phyloP scores from a whole-genome alignment of 2,113 vertebrate species.

The Oncorhynchus clarkii region DNA sequence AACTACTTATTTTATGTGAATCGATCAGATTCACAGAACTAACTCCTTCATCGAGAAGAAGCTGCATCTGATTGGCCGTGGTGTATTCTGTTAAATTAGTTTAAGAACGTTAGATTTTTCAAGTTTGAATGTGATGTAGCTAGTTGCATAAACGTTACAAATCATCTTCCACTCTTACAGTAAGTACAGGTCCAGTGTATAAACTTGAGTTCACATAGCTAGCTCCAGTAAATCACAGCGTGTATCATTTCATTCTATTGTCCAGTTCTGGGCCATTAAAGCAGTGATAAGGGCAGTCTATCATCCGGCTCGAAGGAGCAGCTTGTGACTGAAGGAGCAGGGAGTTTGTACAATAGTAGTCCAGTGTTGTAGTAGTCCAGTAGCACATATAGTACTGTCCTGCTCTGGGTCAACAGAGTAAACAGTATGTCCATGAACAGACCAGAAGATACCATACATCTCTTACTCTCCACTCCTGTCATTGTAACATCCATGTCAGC shows the following conservation, averaged over 20 bases:
- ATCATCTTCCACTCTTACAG: constrained; percentile 25
- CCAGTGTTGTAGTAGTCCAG: background rate
- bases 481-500: constrained; percentile 21
- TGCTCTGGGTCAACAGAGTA: too few relatives aligned
- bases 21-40: constrained; percentile 31
- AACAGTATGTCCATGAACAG: too few relatives aligned
- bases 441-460: too few relatives aligned
- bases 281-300: too few relatives aligned
- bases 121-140: background rate
- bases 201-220: constrained; percentile 8
- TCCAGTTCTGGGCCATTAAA: too few relatives aligned
- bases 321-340: background rate
- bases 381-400: background rate
- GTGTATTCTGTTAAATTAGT: background rate
- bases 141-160: constrained; percentile 9
- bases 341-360: too few relatives aligned
- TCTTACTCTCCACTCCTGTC: constrained; percentile 10
- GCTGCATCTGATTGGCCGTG: background rate
- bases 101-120: background rate
- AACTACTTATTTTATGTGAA: constrained; percentile 43
- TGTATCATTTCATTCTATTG: background rate
- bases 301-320: too few relatives aligned
- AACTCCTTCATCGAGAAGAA: background rate
- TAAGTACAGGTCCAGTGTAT: constrained; percentile 77
- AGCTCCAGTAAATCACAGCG: background rate